Base-by-base conservation (phyloP, 1,140 invertebrate species). In the Macrosteles quadrilineatus region DNA sequence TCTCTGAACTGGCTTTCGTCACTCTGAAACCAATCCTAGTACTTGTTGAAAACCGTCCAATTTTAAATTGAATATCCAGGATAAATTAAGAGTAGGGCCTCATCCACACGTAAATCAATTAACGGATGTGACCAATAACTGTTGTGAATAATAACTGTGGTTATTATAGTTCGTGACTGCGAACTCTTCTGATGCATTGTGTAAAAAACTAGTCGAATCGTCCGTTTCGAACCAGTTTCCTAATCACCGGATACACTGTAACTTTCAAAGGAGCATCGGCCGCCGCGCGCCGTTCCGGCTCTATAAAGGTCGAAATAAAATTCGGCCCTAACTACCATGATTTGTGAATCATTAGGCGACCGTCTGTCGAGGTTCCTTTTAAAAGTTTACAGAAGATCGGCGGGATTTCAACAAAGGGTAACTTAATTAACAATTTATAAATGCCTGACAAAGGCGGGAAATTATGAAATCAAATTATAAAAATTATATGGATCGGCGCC, bases 381-480 rank as follows among this genome's bases (percentile, higher is more conserved):
- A 59, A 59, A 27, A 59, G 27, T 59, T 30, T 59, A 59, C 55
- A 29, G 55, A 59, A 30, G 23, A 29, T 30, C 55, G 55, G 55
- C 55, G 21, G 55, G 4, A 9, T 9, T 25, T 59, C 14, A 25
- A 59, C 55, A 59, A 59, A 59, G 55, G 55, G 55, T 59, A 27
- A 59, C 55, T 23, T 59, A 59, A 59, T 59, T 59, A 59, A 59
- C 55, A 29, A 59, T 59, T 59, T 59, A 27, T 27, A 59, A 21
- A 59, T 21, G 25, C 55, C 25, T 59, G 9, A 59, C 23, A 21
- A 50, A 50, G 14, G 47, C 47, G 23, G 55, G 55, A 59, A 59
- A 59, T 59, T 59, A 59, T 59, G 55, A 59, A 59, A 59, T 59
- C 55, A 59, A 59, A 59, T 59, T 59, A 59, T 59, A 59, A 59